These are phyloP conservation scores for Cryptotis parvus DNA, from an alignment of 2,113 vertebrate species.

Conservation along the genomic window DNA sequence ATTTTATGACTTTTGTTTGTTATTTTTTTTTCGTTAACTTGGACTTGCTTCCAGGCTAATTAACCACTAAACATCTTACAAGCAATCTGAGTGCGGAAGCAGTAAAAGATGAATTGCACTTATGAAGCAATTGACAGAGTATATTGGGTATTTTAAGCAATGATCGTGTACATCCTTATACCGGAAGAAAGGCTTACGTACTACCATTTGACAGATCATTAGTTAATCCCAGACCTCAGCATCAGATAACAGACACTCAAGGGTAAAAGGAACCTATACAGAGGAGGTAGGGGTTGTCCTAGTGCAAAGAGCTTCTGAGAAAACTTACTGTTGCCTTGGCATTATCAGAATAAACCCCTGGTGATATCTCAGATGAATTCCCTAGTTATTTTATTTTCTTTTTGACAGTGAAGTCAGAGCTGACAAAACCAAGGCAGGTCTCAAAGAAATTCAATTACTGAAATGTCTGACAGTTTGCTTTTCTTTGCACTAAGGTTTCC, in stretches of 20 bases:
- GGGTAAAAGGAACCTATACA: slow-evolving; percentile 69
- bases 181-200: slow-evolving; percentile 82
- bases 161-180: slow-evolving; percentile 79
- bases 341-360: slow-evolving; percentile 83
- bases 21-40: slow-evolving; percentile 79
- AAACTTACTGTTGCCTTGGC: slow-evolving; percentile 75
- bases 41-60: slow-evolving; percentile 88
- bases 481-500: slow-evolving; percentile 86
- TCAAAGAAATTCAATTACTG: slow-evolving; percentile 89
- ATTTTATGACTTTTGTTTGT: slow-evolving; percentile 82
- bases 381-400: slow-evolving; percentile 86
- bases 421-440: slow-evolving; percentile 87
- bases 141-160: slow-evolving; percentile 80
- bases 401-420: slow-evolving; percentile 87
- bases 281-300: neutral
- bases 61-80: slow-evolving; percentile 89
- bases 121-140: slow-evolving; percentile 85
- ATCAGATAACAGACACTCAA: slow-evolving; percentile 79
- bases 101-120: slow-evolving; percentile 86
- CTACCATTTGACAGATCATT: slow-evolving; percentile 84
- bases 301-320: slow-evolving; percentile 76
- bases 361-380: slow-evolving; percentile 85
- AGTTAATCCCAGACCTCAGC: slow-evolving; percentile 81
- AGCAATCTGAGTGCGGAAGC: slow-evolving; percentile 83
- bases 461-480: slow-evolving; percentile 87